Evolutionary conservation across 2,888 invertebrate genomes (phyloP), one percentile per base, ranked within the genome.

Genomic region (Galeruca laticollis): DNA sequence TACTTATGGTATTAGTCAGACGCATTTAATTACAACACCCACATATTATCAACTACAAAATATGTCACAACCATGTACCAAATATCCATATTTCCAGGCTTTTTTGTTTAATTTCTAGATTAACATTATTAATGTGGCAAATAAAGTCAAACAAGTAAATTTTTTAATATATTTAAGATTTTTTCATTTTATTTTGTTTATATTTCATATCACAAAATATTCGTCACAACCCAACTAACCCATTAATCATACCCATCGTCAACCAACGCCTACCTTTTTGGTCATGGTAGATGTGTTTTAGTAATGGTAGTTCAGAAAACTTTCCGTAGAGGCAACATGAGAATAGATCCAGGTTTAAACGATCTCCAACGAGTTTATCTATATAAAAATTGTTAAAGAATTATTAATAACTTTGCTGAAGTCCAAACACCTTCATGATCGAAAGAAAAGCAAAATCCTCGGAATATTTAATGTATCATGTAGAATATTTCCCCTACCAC

Each of bases 11-110:
- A 26, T 26, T 26, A 26, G 26, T 26, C 26, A 43, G 8, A 64
- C 40, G 35, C 15, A 43, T 49, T 33, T 61, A 51, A 57, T 33
- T 47, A 65, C 57, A 65, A 65, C 65, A 65, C 65, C 65, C 65
- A 65, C 65, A 40, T 49, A 60, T 47, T 31, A 60, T 47, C 60
- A 60, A 26, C 43, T 31, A 60, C 31, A 10, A 47, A 60, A 43
- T 60, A 60, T 18, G 15, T 13, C 33, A 33, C 6, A 21, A 26
- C 60, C 40, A 60, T 60, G 43, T 33, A 49, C 43, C 43, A 43
- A 60, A 47, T 47, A 47, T 56, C 60, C 40, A 35, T 20, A 15
- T 11, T 21, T 20, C 18, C 60, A 20, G 20, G 6, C 11, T 52
- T 5, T 52, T 47, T 13, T n/a, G n/a, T n/a, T 21, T 26, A 9